Evolutionary conservation across 37 sponge, comb jelly and placozoan genomes (phyloP), one percentile per base, ranked within the genome.

Genomic region (Spongia lamella): DNA sequence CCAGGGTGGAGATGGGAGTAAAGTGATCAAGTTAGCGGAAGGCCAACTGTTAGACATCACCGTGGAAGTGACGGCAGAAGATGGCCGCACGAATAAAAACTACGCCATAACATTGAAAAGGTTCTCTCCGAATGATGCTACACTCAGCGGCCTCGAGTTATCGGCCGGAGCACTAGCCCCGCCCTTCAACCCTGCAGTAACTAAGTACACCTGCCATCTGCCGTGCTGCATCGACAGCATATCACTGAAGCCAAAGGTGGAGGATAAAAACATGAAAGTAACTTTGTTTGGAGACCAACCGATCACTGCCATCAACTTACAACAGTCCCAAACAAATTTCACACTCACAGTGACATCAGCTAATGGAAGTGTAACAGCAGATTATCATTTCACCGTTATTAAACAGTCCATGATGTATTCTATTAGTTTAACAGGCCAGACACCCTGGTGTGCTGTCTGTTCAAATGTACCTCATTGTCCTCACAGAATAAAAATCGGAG

Each of bases 21-120:
- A 86, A 70, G 61, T 76, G 21, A 72, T 93, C 19, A 50, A 74
- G 40, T 78, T 93, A 27, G 70, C 60, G 19, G 97, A 97, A 72
- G 97, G 97, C 0, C 29, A 77, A 52, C 83, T 79, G 19, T 38
- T 31, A 0, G 53, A 61, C 24, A 61, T 90, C 0, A 65, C 70
- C 29, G 29, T 97, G 0, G 74, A 87, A 38, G 92, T 97, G 34
- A 81, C 89, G 15, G 97, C 97, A 50, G 92, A 88, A 66, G 97
- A 97, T 77, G 97, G 92, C 15, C 66, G 56, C 29, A 86, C 91
- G 33, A 86, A 75, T 49, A 97, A 93, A 56, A 79, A 53, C 4
- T 97, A 97, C 87, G 61, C 83, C 0, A 56, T 97, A 1, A 16
- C 24, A 3, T 66, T 85, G 21, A 76, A 76, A 7, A 79, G 94